These are phyloP conservation scores for Coilia nasus DNA, from an alignment of 2,797 vertebrate species.

Conservation along the genomic window DNA sequence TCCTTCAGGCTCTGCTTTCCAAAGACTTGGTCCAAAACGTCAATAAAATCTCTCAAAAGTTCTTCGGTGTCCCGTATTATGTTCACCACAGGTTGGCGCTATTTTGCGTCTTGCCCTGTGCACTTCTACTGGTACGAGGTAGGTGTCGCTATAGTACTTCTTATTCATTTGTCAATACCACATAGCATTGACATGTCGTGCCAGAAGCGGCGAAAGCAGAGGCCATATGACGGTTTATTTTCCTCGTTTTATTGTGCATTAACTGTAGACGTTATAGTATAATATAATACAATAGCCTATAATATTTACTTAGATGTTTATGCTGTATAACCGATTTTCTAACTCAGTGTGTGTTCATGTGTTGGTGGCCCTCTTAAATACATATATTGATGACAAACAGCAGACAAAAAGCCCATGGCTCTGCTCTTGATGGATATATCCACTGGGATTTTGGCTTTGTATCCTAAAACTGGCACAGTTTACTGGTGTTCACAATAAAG, in stretches of 20 bases:
- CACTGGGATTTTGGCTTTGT: not conserved
- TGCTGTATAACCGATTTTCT: too few relatives aligned
- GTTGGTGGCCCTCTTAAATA: too few relatives aligned
- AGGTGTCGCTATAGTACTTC: constrained; percentile 13
- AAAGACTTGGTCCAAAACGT: not conserved
- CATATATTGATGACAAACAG: not conserved
- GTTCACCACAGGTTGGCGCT: not conserved
- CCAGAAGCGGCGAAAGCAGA: not conserved
- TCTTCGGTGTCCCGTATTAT: not conserved
- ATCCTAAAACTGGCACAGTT: not conserved
- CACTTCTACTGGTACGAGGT: not conserved
- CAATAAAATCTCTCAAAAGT: not conserved
- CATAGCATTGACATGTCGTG: not conserved
- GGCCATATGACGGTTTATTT: not conserved
- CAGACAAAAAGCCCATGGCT: too few relatives aligned
- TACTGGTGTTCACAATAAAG: not conserved
- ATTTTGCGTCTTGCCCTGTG: not conserved
- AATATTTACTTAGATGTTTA: not conserved
- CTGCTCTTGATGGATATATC: not conserved
- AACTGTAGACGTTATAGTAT: not conserved
- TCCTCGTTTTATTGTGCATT: not conserved
- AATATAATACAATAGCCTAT: too few relatives aligned
- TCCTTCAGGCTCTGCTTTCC: too few relatives aligned
- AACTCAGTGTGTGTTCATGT: too few relatives aligned
- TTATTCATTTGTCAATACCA: not conserved